Conservation (phyloP, 1,140 invertebrate genomes). For the Pseudomyrmex dendroicus region DNA sequence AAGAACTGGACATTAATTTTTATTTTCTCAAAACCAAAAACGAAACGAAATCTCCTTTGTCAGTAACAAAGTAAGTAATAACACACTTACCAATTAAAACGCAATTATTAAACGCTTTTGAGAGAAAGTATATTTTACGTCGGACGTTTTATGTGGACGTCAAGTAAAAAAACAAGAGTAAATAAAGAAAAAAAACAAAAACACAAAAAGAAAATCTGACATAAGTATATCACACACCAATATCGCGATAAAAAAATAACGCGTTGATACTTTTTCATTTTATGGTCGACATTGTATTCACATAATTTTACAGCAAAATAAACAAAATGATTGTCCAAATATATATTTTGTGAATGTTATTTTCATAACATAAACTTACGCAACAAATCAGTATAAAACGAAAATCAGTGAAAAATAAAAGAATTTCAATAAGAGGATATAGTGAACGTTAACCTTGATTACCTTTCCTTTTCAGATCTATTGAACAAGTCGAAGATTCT, state of each 20-base stretch:
- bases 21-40: constrained; percentile 21
- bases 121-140: neutral
- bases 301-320: neutral
- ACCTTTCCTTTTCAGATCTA: constrained; percentile 58
- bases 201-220: neutral
- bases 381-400: neutral
- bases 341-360: neutral
- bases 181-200: neutral
- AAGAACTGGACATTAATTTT: constrained; percentile 45
- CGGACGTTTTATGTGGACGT: too few relatives aligned
- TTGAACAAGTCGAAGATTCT: constrained; percentile 33
- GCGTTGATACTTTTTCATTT: neutral
- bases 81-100: neutral
- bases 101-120: neutral
- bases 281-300: neutral
- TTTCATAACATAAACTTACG: neutral
- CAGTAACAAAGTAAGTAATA: neutral
- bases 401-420: neutral
- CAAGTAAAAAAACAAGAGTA: neutral
- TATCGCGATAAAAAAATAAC: neutral
- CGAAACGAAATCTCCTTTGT: constrained; percentile 29
- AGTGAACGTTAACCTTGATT: constrained; percentile 63
- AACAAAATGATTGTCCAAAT: neutral
- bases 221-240: neutral
- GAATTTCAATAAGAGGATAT: constrained; percentile 36